Base-by-base conservation (phyloP, 1,140 invertebrate species). In the Sycophila sp. region DNA sequence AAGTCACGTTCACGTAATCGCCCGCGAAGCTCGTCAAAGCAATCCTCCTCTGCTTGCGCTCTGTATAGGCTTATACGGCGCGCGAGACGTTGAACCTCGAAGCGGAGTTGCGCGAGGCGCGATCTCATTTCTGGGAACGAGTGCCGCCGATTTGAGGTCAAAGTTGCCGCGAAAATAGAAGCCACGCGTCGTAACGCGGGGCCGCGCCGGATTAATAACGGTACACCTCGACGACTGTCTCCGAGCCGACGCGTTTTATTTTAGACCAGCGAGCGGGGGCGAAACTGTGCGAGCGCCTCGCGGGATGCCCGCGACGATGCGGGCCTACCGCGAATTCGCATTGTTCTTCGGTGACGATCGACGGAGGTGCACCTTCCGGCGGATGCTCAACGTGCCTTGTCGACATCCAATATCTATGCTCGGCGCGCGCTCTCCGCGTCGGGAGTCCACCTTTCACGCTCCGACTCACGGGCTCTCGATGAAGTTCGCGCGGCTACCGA, bases 341-440 rank as follows among this genome's bases (percentile, higher is more conserved):
- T 69, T 69, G 56, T 69, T 69, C 56, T 51, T 73, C 62, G 72
- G 72, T 62, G 73, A 73, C 72, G 67, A 17, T 17, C 40, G 40
- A 42, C 67, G 69, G 60, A 74, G 73, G 62, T 72, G 69, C 72
- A 69, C 63, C 76, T 79, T 79, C 78, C 78, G 77, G 74, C 78
- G 77, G 78, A 80, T 79, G 77, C 69, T 62, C 56, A 62, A 63
- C 75, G 72, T 70, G 73, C 75, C 76, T 79, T 75, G 69, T 69
- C 71, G 71, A 77, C 71, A 67, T 69, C 56, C 56, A 60, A 69
- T 69, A 69, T 49, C 51, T 47, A 59, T 19, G 65, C 30, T 3
- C 26, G 38, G n/a, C 51, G 36, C 53, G 22, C 42, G 53, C 53
- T 67, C 45, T 58, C 40, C 38, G 64, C 47, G 36, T 34, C 56